These are phyloP conservation scores for Laupala kohalensis DNA, from an alignment of 1,140 invertebrate species.

Conservation along the genomic window DNA sequence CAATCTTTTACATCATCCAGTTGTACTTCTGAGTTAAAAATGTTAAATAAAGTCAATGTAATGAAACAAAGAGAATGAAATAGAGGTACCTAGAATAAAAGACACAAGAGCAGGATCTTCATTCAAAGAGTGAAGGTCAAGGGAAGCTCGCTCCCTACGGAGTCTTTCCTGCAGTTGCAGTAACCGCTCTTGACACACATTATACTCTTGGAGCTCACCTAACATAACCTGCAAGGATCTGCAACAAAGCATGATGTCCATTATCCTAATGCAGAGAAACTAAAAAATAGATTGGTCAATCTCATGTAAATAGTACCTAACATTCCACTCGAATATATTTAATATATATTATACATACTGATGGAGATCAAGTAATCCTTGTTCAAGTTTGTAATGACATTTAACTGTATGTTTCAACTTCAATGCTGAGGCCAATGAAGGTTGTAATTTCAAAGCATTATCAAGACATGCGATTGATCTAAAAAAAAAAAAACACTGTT, in stretches of 20 bases:
- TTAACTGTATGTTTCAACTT: slow-evolving; percentile 46
- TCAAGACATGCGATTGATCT: slow-evolving; percentile 50
- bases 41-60: too few relatives aligned
- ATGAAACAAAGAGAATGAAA: too few relatives aligned
- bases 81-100: neutral
- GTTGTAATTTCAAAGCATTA: slow-evolving; percentile 50
- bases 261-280: too few relatives aligned
- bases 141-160: slow-evolving; percentile 43
- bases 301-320: too few relatives aligned
- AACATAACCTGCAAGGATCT: slow-evolving; percentile 51
- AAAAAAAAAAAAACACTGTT: slow-evolving; percentile 1
- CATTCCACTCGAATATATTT: too few relatives aligned
- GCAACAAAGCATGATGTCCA: slow-evolving; percentile 7
- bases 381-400: slow-evolving; percentile 54
- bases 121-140: slow-evolving; percentile 8
- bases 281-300: too few relatives aligned
- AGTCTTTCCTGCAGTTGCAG: slow-evolving; percentile 45
- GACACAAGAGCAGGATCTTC: neutral
- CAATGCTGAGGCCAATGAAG: slow-evolving; percentile 34
- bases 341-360: too few relatives aligned
- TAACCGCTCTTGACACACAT: slow-evolving; percentile 49
- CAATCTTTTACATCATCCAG: too few relatives aligned
- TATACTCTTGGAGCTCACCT: slow-evolving; percentile 49
- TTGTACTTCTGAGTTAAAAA: too few relatives aligned
- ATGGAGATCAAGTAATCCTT: slow-evolving; percentile 46